A percentile compares a stretch with the other conserved stretches of the same genome.
Evolutionary conservation across 2,888 invertebrate species (phyloP).

Genomic region (Sesia apiformis): DNA sequence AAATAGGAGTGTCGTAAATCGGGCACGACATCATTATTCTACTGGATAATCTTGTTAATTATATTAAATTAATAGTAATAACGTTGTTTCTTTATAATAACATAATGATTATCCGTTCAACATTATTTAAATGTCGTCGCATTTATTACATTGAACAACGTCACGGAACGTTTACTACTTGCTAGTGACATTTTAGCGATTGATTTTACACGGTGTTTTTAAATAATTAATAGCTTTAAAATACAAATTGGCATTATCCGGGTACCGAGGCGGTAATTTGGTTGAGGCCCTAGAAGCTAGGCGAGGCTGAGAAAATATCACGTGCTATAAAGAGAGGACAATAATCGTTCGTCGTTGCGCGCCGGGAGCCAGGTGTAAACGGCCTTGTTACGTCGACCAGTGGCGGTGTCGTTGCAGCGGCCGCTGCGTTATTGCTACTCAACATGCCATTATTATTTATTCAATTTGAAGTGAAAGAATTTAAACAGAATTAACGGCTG

Average conservation of each 20-base stretch:
- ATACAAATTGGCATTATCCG: no score
- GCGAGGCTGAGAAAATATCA: constrained; percentile 26
- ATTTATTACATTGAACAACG: no score
- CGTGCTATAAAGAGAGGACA: constrained; percentile 48
- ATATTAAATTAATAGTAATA: constrained; percentile 8
- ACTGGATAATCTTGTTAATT: constrained; percentile 29
- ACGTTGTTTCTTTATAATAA: no score
- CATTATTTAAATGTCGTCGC: no score
- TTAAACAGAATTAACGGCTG: constrained; percentile 1
- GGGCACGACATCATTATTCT: constrained; percentile 27
- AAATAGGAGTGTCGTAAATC: constrained; percentile 38
- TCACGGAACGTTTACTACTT: no score
- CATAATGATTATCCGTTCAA: no score
- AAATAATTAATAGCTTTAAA: no score
- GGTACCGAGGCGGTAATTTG: no score
- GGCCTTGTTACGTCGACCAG: constrained; percentile 14
- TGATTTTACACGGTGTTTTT: no score
- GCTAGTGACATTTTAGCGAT: no score
- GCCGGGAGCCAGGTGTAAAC: constrained; percentile 35
- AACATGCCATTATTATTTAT: neutral
- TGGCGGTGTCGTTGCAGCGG: constrained; percentile 23
- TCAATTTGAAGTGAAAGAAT: neutral
- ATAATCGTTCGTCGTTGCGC: constrained; percentile 46
- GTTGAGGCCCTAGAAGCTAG: neutral
- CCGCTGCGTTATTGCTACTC: constrained; percentile 5